Percentiles rank a stretch among this genome's conserved stretches.
These are phyloP conservation scores for Anser brachyrhynchus DNA, from an alignment of 2,113 vertebrate species.

Conservation along the genomic window DNA sequence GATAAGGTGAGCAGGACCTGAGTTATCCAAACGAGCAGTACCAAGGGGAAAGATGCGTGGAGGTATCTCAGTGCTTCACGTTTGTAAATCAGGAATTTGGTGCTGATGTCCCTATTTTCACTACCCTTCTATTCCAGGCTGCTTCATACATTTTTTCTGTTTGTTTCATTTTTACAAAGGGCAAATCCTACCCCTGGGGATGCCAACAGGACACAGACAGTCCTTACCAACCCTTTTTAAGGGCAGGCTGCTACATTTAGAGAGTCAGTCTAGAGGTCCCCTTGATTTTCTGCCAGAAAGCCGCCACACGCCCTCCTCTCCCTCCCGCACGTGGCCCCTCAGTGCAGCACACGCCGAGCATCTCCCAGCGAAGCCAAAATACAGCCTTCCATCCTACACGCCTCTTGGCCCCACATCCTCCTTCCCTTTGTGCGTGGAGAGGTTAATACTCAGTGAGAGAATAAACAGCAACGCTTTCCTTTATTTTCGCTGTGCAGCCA, in stretches of 20 bases:
- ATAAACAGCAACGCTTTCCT: fast-evolving
- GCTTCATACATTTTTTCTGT: neutral
- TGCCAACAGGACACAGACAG: neutral
- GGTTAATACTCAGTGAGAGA: neutral
- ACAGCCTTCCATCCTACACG: neutral
- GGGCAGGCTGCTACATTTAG: neutral
- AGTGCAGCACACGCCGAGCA: neutral
- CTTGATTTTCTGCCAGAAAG: neutral
- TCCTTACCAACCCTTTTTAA: neutral
- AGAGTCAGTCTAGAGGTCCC: neutral
- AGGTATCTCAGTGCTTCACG: neutral
- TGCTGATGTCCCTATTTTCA: neutral
- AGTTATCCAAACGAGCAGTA: neutral
- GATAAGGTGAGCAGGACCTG: neutral
- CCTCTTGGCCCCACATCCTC: neutral
- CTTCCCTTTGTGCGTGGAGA: fast-evolving
- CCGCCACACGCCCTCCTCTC: neutral
- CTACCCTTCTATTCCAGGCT: neutral
- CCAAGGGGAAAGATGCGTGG: neutral
- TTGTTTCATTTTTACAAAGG: neutral
- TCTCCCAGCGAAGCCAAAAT: neutral
- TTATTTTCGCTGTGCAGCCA: neutral
- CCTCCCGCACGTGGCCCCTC: fast-evolving
- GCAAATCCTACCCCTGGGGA: neutral
- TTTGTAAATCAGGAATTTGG: neutral